These are phyloP conservation scores for Garrulus glandarius DNA, from an alignment of 2,797 vertebrate genomes.

Conservation along the genomic window DNA sequence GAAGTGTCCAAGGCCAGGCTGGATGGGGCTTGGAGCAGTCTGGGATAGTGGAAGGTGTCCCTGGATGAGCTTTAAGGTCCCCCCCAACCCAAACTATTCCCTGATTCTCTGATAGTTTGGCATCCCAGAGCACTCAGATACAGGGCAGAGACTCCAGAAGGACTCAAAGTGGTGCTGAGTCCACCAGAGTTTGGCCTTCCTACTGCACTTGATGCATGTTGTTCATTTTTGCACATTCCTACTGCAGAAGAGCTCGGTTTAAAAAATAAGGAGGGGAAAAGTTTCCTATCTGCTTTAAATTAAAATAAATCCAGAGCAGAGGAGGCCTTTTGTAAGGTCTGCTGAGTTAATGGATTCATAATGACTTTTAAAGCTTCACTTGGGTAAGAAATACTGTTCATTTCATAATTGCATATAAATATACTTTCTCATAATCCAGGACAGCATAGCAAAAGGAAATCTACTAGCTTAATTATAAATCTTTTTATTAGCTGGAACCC, in stretches of 20 bases:
- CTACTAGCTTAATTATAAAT: slow-evolving; percentile 80
- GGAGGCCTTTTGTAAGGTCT: slow-evolving; percentile 82
- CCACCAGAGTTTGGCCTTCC: not conserved
- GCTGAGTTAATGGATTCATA: slow-evolving; percentile 85
- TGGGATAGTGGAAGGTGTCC: rapidly evolving
- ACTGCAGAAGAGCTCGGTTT: not conserved
- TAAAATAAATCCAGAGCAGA: slow-evolving; percentile 77
- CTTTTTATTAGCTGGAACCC: slow-evolving; percentile 79
- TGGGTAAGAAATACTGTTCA: slow-evolving; percentile 81
- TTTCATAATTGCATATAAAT: slow-evolving; percentile 85
- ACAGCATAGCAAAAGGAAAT: slow-evolving; percentile 76
- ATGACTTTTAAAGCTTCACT: slow-evolving; percentile 83
- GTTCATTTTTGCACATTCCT: not conserved
- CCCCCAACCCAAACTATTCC: not conserved
- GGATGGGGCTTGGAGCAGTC: rapidly evolving
- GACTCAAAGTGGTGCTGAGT: not conserved
- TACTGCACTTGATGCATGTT: not conserved
- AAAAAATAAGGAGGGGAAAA: slow-evolving; percentile 20
- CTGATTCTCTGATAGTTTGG: not conserved
- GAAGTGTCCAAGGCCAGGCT: rapidly evolving
- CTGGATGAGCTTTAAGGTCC: not conserved
- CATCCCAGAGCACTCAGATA: rapidly evolving
- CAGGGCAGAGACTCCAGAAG: not conserved
- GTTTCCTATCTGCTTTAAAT: slow-evolving; percentile 73
- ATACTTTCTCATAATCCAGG: slow-evolving; percentile 81